Evolutionary conservation across 2,888 invertebrate genomes (phyloP), one percentile per base, ranked within the genome.

Genomic region (Onchidella celtica): DNA sequence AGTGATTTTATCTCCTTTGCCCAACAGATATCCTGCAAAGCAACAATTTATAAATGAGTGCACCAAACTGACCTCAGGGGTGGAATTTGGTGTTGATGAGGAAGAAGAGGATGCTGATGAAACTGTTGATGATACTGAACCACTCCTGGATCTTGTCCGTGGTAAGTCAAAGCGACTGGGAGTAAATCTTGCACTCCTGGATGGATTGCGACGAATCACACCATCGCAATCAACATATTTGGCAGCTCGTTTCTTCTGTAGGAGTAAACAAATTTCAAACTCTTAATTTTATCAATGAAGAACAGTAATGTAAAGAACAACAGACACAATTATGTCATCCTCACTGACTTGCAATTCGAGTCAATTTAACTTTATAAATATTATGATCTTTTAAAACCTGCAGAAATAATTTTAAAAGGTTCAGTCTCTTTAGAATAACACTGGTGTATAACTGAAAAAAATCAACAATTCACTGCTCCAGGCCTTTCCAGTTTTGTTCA

Each of bases 101-200:
- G 83, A 79, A 21, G 87, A 85, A 21, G 87, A 87, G 9, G 86
- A 84, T 24, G 81, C 68, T 21, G 85, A 85, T 2, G 87, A 86
- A 17, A 83, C 66, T 21, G 86, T 76, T 0, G 89, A 90, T 6
- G 88, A 87, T 11, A 88, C 82, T 0, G 88, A 89, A 0, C 87
- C 86, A 21, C 89, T 80, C 61, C 89, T 82, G 1, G 85, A 82
- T 36, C 89, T 81, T 0, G 87, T 88, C 6, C 80, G 83, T 6
- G 89, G 87, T 29, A 87, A 85, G 9, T 86, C 79, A 81, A 85
- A 69, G 29, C 68, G 34, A 72, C 74, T 17, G 27, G 84, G 79
- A 40, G 84, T 79, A 55, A 59, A 78, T 21, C 90, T 83, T 0
- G 88, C 87, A 72, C 63, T 61, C 2, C 89, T 83, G 0, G 85